Conservation (phyloP, 2,113 vertebrate genomes). For the Xiphophorus maculatus region DNA sequence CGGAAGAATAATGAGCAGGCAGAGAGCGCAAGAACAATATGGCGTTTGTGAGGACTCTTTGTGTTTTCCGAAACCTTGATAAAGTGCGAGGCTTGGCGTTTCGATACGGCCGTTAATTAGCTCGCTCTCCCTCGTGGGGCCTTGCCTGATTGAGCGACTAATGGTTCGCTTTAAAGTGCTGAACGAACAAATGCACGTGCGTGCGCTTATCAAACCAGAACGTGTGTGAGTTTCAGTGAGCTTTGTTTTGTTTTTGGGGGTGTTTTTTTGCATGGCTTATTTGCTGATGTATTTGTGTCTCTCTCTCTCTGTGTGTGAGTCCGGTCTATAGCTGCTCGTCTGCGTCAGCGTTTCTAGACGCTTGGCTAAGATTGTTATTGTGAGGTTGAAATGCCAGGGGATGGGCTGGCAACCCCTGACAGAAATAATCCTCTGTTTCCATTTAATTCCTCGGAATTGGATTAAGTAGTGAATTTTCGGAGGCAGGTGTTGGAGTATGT, state of each 20-base stretch:
- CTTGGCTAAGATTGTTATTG: constrained; percentile 35
- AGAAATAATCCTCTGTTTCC: constrained; percentile 48
- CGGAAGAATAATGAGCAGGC: constrained; percentile 27
- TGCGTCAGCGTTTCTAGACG: constrained; percentile 51
- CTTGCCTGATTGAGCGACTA: constrained; percentile 75
- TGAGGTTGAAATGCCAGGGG: constrained; percentile 28
- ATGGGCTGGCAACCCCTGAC: constrained; percentile 39
- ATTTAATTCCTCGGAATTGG: constrained; percentile 62
- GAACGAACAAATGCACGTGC: constrained; percentile 59
- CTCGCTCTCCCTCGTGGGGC: constrained; percentile 66
- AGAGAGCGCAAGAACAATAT: constrained; percentile 42
- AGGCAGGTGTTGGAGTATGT: background rate
- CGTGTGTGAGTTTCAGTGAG: constrained; percentile 33
- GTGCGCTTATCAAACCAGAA: constrained; percentile 33
- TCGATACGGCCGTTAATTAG: constrained; percentile 73
- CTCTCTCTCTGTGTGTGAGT: constrained; percentile 25
- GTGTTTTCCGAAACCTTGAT: constrained; percentile 66
- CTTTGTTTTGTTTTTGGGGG: constrained; percentile 29
- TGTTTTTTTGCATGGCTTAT: constrained; percentile 35
- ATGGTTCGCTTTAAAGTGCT: constrained; percentile 76
- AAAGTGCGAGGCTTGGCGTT: constrained; percentile 69
- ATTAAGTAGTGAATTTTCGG: constrained; percentile 38
- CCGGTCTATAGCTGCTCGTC: constrained; percentile 10
- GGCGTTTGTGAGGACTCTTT: constrained; percentile 46
- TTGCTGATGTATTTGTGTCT: constrained; percentile 30